Conservation (phyloP, 2,888 invertebrate species). For the Amphimallon solstitiale region DNA sequence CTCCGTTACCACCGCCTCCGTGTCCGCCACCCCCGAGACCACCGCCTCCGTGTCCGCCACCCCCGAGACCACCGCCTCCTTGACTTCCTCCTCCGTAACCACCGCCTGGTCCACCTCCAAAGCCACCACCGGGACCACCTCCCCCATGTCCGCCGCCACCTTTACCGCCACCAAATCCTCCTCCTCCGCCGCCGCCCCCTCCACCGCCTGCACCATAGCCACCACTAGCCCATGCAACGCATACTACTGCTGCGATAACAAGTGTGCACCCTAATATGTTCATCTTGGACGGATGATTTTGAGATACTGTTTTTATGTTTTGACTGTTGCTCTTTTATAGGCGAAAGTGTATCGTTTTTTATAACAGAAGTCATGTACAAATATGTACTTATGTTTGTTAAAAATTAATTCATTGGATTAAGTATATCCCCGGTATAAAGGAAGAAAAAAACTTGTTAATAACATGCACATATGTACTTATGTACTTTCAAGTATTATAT, state of each 20-base stretch:
- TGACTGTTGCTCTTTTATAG: conserved; percentile 11
- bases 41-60: conserved; percentile 36
- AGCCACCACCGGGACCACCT: conserved; percentile 37
- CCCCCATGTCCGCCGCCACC: conserved; percentile 21
- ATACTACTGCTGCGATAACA: conserved; percentile 9
- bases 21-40: conserved; percentile 53
- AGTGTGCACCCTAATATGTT: conserved; percentile 1
- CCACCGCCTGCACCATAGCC: conserved; percentile 5
- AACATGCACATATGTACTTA: neutral
- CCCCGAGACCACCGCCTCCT: conserved; percentile 40
- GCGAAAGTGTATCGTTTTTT: conserved; percentile 10
- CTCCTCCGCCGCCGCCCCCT: conserved; percentile 40
- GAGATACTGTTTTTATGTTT: neutral
- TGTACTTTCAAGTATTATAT: neutral
- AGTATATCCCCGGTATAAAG: conserved; percentile 6
- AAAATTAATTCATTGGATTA: conserved; percentile 3
- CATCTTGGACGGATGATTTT: conserved; percentile 1
- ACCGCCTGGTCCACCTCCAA: conserved; percentile 27
- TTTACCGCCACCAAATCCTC: conserved; percentile 62
- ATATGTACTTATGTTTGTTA: neutral
- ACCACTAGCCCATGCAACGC: conserved; percentile 13
- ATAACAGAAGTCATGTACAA: neutral
- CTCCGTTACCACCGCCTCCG: conserved; percentile 54
- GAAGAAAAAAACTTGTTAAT: conserved; percentile 9
- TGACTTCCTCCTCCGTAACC: conserved; percentile 41